These are phyloP conservation scores for Sebastes reedi DNA, from an alignment of 2,797 vertebrate genomes.

Conservation along the genomic window DNA sequence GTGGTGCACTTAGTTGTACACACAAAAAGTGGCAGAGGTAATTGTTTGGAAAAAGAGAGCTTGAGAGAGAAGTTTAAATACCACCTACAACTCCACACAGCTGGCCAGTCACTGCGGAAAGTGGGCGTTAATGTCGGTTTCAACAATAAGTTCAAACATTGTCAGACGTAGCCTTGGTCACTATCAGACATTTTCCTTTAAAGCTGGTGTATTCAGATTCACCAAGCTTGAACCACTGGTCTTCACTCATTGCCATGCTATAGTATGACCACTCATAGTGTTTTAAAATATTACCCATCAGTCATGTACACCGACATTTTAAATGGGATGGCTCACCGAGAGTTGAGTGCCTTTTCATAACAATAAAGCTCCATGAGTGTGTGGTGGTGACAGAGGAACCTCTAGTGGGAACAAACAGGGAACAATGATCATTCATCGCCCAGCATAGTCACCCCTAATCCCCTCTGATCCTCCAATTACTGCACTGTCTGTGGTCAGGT, in stretches of 20 bases:
- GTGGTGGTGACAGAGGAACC: conserved; percentile 46
- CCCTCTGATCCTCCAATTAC: conserved; percentile 42
- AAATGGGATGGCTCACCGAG: neutral
- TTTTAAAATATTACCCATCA: conserved; percentile 3
- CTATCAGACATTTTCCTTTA: too few relatives aligned
- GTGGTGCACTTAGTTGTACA: neutral
- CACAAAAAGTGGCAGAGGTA: neutral
- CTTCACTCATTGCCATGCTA: neutral
- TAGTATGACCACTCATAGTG: neutral
- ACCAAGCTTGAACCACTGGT: neutral
- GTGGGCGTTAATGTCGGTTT: neutral
- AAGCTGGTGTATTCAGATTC: neutral
- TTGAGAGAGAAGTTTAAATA: neutral
- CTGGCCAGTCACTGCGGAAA: neutral
- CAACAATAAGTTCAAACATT: neutral
- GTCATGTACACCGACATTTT: neutral
- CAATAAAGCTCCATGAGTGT: conserved; percentile 26
- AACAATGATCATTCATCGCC: conserved; percentile 37
- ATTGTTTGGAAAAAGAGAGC: neutral
- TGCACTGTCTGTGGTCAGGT: conserved; percentile 26
- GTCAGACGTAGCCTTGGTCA: too few relatives aligned
- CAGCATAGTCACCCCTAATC: conserved; percentile 23
- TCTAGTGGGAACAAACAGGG: neutral
- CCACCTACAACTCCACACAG: neutral
- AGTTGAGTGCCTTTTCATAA: neutral